phyloP scores from a whole-genome alignment of 1,140 invertebrate genomes.

The Scaptomyza graminum region DNA sequence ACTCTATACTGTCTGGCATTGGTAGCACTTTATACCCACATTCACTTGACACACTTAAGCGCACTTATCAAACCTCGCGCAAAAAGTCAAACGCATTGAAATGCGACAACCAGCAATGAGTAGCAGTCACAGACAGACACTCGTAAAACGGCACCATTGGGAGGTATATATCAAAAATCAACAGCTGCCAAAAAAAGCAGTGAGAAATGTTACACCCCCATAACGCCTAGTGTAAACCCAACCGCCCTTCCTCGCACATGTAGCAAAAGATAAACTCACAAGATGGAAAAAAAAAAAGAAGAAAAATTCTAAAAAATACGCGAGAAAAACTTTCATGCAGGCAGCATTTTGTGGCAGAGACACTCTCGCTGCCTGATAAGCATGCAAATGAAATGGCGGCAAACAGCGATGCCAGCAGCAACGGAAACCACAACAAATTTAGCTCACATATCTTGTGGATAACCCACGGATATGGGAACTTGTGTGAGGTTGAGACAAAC shows the following conservation, averaged over 20 bases:
- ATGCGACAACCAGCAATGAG: slow-evolving; percentile 59
- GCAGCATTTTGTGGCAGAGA: slow-evolving; percentile 65
- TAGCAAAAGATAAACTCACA: slow-evolving; percentile 76
- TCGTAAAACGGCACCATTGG: slow-evolving; percentile 50
- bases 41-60: slow-evolving; percentile 69
- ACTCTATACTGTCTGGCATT: slow-evolving; percentile 6
- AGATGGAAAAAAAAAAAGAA: slow-evolving; percentile 43
- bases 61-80: slow-evolving; percentile 53
- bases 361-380: slow-evolving; percentile 56
- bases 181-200: slow-evolving; percentile 55
- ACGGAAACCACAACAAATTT: slow-evolving; percentile 18
- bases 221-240: not conserved
- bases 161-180: slow-evolving; percentile 79
- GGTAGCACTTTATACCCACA: slow-evolving; percentile 29
- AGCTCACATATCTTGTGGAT: slow-evolving; percentile 17
- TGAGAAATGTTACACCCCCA: slow-evolving; percentile 17
- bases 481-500: slow-evolving; percentile 29
- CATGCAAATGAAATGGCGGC: slow-evolving; percentile 72
- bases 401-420: slow-evolving; percentile 20
- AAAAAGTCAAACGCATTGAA: slow-evolving; percentile 75
- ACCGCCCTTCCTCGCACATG: slow-evolving; percentile 57
- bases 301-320: slow-evolving; percentile 22
- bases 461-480: slow-evolving; percentile 18
- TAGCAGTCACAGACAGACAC: slow-evolving; percentile 42
- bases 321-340: slow-evolving; percentile 66